phyloP scores from a whole-genome alignment of 2,888 invertebrate species.

The Pegoplata infirma region DNA sequence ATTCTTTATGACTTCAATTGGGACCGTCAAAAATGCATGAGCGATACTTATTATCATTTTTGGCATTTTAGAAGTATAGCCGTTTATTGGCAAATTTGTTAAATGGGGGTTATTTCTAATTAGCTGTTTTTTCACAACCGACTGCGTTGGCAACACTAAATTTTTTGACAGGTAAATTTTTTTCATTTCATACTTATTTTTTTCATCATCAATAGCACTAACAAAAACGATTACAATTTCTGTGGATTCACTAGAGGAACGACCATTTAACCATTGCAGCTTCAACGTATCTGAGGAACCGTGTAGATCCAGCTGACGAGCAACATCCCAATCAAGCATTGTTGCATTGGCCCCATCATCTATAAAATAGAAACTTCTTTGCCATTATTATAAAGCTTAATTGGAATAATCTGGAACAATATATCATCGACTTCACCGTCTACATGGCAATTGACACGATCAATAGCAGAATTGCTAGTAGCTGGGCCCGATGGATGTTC shows the following conservation, averaged over 20 bases:
- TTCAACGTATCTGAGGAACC: not conserved
- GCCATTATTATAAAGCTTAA: not conserved
- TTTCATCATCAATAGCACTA: not conserved
- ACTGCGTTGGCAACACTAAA: not conserved
- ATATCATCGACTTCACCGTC: not conserved
- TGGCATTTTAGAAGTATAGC: not conserved
- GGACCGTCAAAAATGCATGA: constrained; percentile 4
- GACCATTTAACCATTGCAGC: not conserved
- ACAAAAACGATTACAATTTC: constrained; percentile 1
- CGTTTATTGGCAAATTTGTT: not conserved
- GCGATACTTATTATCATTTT: constrained; percentile 14
- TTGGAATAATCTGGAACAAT: not conserved
- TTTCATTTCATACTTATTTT: constrained; percentile 23
- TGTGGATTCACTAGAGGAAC: not conserved
- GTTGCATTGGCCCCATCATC: constrained; percentile 5
- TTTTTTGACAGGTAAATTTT: not conserved
- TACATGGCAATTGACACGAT: not conserved
- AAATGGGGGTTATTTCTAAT: not conserved
- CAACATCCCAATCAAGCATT: constrained; percentile 2
- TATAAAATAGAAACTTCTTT: not conserved
- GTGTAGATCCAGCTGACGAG: not conserved
- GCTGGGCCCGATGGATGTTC: not conserved
- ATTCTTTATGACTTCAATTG: not conserved
- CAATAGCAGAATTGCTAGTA: not conserved
- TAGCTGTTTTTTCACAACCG: not conserved